These are phyloP conservation scores for Psittacula echo DNA, from an alignment of 2,797 vertebrate genomes.

Conservation along the genomic window DNA sequence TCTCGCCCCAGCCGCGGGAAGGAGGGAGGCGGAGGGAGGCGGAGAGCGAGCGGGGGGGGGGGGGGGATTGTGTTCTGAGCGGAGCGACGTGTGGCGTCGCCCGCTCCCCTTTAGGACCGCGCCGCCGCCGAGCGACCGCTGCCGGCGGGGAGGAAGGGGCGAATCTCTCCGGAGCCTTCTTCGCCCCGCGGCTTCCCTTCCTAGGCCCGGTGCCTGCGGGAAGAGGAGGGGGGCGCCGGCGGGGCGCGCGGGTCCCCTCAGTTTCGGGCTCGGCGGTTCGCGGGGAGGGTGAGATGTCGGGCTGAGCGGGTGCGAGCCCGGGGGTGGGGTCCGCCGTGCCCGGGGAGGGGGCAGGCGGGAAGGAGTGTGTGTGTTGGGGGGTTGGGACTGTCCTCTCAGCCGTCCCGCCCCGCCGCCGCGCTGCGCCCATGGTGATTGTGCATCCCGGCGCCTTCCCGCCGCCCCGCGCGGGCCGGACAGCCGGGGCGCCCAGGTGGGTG, in stretches of 20 bases:
- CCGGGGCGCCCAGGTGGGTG: constrained; percentile 4
- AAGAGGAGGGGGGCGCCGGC: neutral
- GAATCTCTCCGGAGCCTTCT: neutral
- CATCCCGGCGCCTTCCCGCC: neutral
- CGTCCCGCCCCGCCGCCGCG: neutral
- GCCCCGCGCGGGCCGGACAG: neutral
- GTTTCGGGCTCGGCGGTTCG: neutral
- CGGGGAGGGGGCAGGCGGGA: neutral
- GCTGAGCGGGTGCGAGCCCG: neutral
- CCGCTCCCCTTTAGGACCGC: neutral
- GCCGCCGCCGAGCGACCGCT: neutral
- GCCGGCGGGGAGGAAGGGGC: neutral
- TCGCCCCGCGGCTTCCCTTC: neutral
- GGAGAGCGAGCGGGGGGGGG: neutral
- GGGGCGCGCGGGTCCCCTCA: neutral
- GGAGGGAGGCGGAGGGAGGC: neutral
- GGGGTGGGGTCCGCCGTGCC: constrained; percentile 26
- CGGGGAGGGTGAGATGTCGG: constrained; percentile 14
- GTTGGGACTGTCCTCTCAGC: neutral
- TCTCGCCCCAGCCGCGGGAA: neutral
- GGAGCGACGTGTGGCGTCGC: neutral
- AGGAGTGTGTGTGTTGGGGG: neutral
- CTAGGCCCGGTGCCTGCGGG: neutral
- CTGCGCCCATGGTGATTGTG: constrained; percentile 29
- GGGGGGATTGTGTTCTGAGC: neutral